Percentiles rank a stretch among this genome's conserved stretches.
Conservation (phyloP, 1,140 invertebrate species). For the Lucilia sericata region DNA sequence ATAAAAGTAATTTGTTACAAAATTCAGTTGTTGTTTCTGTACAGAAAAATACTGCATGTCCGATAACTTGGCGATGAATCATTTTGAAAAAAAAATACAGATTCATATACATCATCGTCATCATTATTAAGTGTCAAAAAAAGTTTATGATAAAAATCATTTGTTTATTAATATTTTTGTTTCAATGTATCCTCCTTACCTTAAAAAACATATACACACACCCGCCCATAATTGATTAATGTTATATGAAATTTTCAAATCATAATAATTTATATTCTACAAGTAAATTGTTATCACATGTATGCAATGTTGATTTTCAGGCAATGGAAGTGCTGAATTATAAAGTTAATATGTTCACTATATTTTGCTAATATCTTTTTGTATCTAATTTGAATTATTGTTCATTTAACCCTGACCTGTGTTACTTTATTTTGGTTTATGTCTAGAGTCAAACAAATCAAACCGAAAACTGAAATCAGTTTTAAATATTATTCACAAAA, state of each 20-base stretch:
- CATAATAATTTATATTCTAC: too few species aligned
- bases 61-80: not conserved
- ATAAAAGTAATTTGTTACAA: not conserved
- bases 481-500: conserved; percentile 31
- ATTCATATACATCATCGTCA: not conserved
- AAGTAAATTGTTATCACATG: too few species aligned
- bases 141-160: not conserved
- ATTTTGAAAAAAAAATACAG: not conserved
- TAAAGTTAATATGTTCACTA: too few species aligned
- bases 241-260: not conserved
- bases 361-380: too few species aligned
- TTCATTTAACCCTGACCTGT: conserved; percentile 31
- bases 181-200: not conserved
- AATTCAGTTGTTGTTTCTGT: not conserved
- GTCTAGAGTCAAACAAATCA: not conserved
- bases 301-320: too few species aligned
- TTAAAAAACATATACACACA: not conserved
- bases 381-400: too few species aligned
- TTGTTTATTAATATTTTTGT: not conserved
- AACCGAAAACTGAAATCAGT: not conserved
- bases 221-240: too few species aligned
- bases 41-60: not conserved
- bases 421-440: conserved; percentile 16
- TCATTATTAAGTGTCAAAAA: conserved; percentile 9
- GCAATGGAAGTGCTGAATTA: too few species aligned